A percentile compares a stretch with the other conserved stretches of the same genome.
Conservation (phyloP, 2,797 vertebrate genomes). For the Macropus fuliginosus region DNA sequence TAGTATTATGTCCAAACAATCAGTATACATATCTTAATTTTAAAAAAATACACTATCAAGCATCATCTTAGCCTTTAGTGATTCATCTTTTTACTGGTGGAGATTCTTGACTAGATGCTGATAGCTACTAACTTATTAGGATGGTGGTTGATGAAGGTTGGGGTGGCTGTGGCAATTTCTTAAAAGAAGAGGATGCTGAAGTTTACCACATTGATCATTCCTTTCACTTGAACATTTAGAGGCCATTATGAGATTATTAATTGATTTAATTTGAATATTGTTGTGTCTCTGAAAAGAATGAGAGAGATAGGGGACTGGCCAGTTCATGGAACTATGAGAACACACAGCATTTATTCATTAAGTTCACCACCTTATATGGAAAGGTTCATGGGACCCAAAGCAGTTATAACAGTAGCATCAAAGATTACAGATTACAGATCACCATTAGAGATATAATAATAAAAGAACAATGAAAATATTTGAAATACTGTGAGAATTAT, state of each 20-base stretch:
- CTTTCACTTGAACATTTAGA: neutral
- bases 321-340: neutral
- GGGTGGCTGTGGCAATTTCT: too few relatives aligned
- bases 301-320: neutral
- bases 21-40: too few relatives aligned
- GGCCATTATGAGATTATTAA: neutral
- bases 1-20: neutral
- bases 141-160: too few relatives aligned
- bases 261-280: neutral
- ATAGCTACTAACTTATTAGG: too few relatives aligned
- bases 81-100: too few relatives aligned
- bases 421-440: neutral
- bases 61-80: too few relatives aligned
- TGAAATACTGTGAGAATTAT: neutral
- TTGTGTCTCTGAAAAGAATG: too few relatives aligned
- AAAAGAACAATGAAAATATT: neutral
- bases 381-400: neutral
- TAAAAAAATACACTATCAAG: too few relatives aligned
- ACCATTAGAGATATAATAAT: neutral
- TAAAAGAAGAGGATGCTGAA: too few relatives aligned
- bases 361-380: neutral
- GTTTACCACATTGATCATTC: neutral
- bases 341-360: neutral
- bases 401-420: neutral
- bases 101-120: too few relatives aligned